A percentile compares a stretch with the other conserved stretches of the same genome.
Evolutionary conservation across 2,888 invertebrate species (phyloP).

Genomic region (Villa cingulata): DNA sequence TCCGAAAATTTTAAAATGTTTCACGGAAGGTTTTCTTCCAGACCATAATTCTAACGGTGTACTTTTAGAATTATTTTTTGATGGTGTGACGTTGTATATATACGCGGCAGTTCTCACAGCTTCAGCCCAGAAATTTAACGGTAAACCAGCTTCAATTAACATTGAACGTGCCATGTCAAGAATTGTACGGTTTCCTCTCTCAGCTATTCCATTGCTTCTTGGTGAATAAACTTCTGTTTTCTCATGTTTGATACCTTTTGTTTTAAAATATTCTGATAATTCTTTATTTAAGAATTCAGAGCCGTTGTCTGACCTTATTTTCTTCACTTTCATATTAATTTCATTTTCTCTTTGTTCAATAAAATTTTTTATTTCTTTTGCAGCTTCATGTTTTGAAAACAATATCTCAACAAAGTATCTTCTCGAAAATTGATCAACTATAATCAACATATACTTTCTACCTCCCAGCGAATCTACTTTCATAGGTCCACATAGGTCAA

Average conservation of each 20-base stretch:
- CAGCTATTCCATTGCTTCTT: slow-evolving; percentile 18
- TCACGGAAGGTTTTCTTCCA: neutral
- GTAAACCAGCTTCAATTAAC: slow-evolving; percentile 15
- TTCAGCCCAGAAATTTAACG: slow-evolving; percentile 19
- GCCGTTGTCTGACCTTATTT: slow-evolving; percentile 17
- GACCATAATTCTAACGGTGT: neutral
- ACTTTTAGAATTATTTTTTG: neutral
- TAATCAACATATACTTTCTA: neutral
- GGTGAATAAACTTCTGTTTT: slow-evolving; percentile 14
- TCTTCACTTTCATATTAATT: slow-evolving; percentile 4
- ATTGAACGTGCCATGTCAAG: slow-evolving; percentile 18
- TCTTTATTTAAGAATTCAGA: slow-evolving; percentile 15
- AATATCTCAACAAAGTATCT: slow-evolving; percentile 9
- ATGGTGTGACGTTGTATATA: slow-evolving; percentile 4
- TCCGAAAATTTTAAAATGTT: neutral
- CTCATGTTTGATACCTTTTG: slow-evolving; percentile 16
- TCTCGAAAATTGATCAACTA: slow-evolving; percentile 2
- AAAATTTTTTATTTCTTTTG: slow-evolving; percentile 13
- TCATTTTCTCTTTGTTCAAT: slow-evolving; percentile 10
- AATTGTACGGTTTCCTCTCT: slow-evolving; percentile 16
- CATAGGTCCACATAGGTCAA: too few relatives aligned
- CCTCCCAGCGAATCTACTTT: too few relatives aligned
- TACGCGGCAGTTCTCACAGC: slow-evolving; percentile 17
- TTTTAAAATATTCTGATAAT: slow-evolving; percentile 13
- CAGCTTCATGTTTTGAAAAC: slow-evolving; percentile 12